Evolutionary conservation across 2,888 invertebrate species (phyloP).

Genomic region (Drosophila maculinotata): DNA sequence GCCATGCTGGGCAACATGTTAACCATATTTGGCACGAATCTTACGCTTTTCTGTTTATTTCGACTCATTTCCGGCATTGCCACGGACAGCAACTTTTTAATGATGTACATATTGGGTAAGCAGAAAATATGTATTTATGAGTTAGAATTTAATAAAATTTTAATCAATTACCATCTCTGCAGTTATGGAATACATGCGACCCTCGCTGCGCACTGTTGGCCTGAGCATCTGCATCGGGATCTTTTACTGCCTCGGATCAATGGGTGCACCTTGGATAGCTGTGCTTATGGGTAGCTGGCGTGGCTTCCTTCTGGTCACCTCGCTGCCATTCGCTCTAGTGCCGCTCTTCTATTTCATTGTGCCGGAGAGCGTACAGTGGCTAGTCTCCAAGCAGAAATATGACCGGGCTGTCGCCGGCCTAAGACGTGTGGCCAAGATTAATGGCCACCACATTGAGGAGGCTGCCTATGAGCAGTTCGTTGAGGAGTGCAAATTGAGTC

Average conservation of each 20-base stretch:
- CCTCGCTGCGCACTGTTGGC: conserved; percentile 86
- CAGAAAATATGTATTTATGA: not conserved
- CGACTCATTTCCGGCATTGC: conserved; percentile 87
- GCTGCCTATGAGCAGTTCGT: conserved; percentile 76
- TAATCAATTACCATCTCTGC: not conserved
- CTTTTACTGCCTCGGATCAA: conserved; percentile 87
- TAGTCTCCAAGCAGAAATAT: conserved; percentile 86
- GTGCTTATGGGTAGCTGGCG: conserved; percentile 86
- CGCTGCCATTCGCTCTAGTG: conserved; percentile 86
- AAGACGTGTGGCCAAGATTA: conserved; percentile 86
- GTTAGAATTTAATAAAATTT: not conserved
- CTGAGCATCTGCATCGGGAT: conserved; percentile 87
- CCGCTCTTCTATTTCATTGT: conserved; percentile 86
- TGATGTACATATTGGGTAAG: conserved; percentile 88
- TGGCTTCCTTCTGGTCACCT: conserved; percentile 86
- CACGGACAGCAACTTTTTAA: conserved; percentile 87
- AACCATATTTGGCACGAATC: conserved; percentile 85
- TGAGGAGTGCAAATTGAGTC: conserved; percentile 73
- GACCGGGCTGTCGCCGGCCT: conserved; percentile 86
- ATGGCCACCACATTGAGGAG: conserved; percentile 85
- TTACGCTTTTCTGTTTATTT: conserved; percentile 85
- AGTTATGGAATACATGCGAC: conserved; percentile 87
- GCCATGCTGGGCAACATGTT: conserved; percentile 86
- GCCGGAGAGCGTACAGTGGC: conserved; percentile 88
- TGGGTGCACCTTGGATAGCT: conserved; percentile 86